Base-by-base conservation (phyloP, 1,140 invertebrate genomes). In the Eurosta solidaginis region DNA sequence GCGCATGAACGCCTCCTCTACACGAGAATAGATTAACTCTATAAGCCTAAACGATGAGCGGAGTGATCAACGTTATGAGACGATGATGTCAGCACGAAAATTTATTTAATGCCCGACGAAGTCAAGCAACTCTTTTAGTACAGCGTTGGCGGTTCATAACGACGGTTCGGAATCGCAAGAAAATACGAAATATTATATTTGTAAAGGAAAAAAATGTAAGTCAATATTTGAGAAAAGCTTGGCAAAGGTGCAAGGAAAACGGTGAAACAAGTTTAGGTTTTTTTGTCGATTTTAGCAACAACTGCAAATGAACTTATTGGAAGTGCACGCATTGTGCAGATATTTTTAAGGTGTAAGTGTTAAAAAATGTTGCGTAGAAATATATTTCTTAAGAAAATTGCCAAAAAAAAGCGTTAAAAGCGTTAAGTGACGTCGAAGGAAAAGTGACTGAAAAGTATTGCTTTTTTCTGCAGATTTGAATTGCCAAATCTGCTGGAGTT, bases 81-180 rank as follows among this genome's bases (percentile, higher is more conserved):
- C 40, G 75, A 75, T 79, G 78, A 79, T 75, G 68, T 79, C 78
- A 79, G 75, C 78, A 47, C 75, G 75, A 76, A 73, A 79, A 77
- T 59, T 79, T 79, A 79, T 79, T 79, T 79, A 79, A 79, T 77
- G 78, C 40, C 50, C 52, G 22, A 40, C 74, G 36, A 22, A 33
- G 76, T 29, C 74, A 42, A 42, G 42, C 78, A 77, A 77, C 76
- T 63, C 76, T 79, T 79, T 79, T 79, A 79, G 78, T 79, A 79
- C 75, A 79, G 78, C 78, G 78, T 79, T 79, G 78, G 76, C 78
- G 78, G 78, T 76, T 76, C 33, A 74, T 63, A 77, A 68, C 59
- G 59, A 75, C 78, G 78, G 78, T 79, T 79, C 68, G 75, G 77
- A 73, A 75, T 42, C 33, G 22, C 45, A 42, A 12, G 20, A 14